Evolutionary conservation across 2,113 vertebrate species (phyloP).

Genomic region (Trinectes maculatus): DNA sequence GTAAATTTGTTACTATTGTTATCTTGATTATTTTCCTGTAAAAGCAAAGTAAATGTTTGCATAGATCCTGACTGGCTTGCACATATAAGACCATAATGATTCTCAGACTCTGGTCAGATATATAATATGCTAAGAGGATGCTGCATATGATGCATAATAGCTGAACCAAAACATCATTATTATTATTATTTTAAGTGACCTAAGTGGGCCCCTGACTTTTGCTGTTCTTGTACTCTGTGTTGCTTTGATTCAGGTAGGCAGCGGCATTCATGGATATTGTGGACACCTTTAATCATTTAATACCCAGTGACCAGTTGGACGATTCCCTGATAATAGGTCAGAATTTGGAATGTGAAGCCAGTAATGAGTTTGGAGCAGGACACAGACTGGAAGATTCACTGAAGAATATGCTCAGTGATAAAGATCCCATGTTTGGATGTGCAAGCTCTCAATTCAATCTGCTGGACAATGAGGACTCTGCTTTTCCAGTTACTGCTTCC

Average conservation of each 20-base stretch:
- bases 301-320: slow-evolving; percentile 99
- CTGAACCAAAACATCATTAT: neutral
- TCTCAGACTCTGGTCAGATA: neutral
- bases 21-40: neutral
- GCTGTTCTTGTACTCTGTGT: slow-evolving; percentile 33
- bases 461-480: slow-evolving; percentile 93
- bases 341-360: slow-evolving; percentile 97
- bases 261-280: slow-evolving; percentile 99
- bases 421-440: slow-evolving; percentile 99
- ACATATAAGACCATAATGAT: too few species aligned
- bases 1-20: too few species aligned
- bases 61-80: neutral
- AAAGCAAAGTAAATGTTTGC: neutral
- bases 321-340: slow-evolving; percentile 94
- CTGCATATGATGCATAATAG: neutral
- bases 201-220: neutral
- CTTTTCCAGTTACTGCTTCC: slow-evolving; percentile 91
- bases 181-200: neutral
- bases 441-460: slow-evolving; percentile 97
- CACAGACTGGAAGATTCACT: slow-evolving; percentile 92
- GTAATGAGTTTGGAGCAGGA: slow-evolving; percentile 94
- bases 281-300: slow-evolving; percentile 98
- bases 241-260: slow-evolving; percentile 86
- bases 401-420: slow-evolving; percentile 99
- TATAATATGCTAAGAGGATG: neutral